A percentile compares a stretch with the other conserved stretches of the same genome.
Conservation (phyloP, 2,888 invertebrate species). For the Aleiodes alternator region DNA sequence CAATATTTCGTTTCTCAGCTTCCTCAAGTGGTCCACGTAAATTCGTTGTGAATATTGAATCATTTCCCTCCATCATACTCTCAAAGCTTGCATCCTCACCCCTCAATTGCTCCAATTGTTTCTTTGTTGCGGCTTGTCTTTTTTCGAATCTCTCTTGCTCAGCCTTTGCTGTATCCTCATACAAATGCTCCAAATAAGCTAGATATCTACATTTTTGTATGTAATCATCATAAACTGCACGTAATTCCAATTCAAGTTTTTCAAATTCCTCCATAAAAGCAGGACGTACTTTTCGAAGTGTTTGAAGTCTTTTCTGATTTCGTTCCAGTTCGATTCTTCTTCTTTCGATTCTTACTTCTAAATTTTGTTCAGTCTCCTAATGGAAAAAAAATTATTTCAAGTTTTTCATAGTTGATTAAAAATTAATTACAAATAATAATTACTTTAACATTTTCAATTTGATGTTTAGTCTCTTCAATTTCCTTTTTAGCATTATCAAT, state of each 20-base stretch:
- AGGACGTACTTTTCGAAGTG: conserved; percentile 96
- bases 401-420: background rate
- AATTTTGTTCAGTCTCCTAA: conserved; percentile 88
- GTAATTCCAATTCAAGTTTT: conserved; percentile 89
- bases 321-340: conserved; percentile 92
- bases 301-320: conserved; percentile 93
- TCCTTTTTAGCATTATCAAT: conserved; percentile 83
- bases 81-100: conserved; percentile 77
- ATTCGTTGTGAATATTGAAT: conserved; percentile 72
- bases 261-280: conserved; percentile 98
- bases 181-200: conserved; percentile 90
- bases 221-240: conserved; percentile 90
- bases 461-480: conserved; percentile 83
- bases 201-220: conserved; percentile 91
- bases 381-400: too few species aligned
- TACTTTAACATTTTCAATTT: conserved; percentile 86
- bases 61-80: conserved; percentile 74
- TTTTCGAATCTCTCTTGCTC: conserved; percentile 84
- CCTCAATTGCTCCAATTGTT: conserved; percentile 78
- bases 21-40: conserved; percentile 67
- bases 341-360: conserved; percentile 95
- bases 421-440: conserved; percentile 1
- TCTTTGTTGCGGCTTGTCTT: conserved; percentile 75
- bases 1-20: conserved; percentile 62
- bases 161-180: conserved; percentile 86